Evolutionary conservation across 1,140 invertebrate genomes (phyloP), one percentile per base, ranked within the genome.

Genomic region (Eriosoma lanigerum): DNA sequence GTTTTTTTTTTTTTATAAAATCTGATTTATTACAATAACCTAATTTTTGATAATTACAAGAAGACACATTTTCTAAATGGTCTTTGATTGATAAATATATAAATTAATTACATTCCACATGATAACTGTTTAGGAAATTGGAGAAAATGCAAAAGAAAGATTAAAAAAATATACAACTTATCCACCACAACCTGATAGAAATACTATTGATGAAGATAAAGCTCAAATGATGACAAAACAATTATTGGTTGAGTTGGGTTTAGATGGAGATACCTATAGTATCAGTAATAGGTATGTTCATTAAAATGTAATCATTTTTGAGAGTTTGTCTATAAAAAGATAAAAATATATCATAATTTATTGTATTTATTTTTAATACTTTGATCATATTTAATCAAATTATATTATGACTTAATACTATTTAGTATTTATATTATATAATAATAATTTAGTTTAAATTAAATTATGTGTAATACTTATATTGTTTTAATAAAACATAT

Each of bases 191-290:
- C 82, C 54, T 62, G 75, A 38, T 80, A 83, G 3, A 81, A 70
- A 56, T 50, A 80, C 46, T 9, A 82, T 46, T 80, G 76, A 64
- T 70, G 81, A 60, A 82, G 82, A 48, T 56, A 81, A 26, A 80
- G 75, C 52, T 26, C 81, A 66, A 64, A 46, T 81, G 50, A 68
- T 78, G 50, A 82, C 81, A 26, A 80, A 56, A 44, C 75, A 80
- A 24, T 80, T 82, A 54, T 72, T 82, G 8, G 48, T 82, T 9
- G 78, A 82, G 21, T 82, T 82, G 52, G 82, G 82, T 54, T 64
- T 85, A n/a, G 84, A 84, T 78, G 62, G 83, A 60, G 84, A 85
- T 81, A 66, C 81, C 3, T 62, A 83, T 13, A 84, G 82, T 62
- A 81, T 85, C 26, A 83, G 82, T 68, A 83, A 84, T 68, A 83